Evolutionary conservation across 2,888 invertebrate genomes (phyloP).

Genomic region (Pristionchus fissidentatus): DNA sequence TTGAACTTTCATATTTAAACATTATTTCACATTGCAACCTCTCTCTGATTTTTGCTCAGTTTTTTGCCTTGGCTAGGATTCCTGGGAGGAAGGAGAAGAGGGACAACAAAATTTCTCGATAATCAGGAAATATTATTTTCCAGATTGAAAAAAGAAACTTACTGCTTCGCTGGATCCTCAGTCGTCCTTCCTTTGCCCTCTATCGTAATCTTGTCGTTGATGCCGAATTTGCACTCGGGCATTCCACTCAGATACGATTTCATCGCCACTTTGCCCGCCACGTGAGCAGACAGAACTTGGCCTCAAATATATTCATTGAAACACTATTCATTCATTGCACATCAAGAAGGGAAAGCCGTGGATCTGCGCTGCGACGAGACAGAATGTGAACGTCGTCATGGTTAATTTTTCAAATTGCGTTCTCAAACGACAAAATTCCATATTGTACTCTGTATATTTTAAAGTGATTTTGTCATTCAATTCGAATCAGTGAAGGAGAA

Average conservation of each 20-base stretch:
- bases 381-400: conserved; percentile 99
- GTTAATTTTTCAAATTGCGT: conserved; percentile 80
- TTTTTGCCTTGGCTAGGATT: too few species aligned
- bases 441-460: too few species aligned
- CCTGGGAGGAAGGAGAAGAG: not conserved
- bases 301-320: conserved; percentile 81
- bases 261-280: conserved; percentile 99
- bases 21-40: not conserved
- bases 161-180: conserved; percentile 85
- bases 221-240: conserved; percentile 99
- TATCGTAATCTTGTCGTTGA: conserved; percentile 99
- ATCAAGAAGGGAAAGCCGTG: conserved; percentile 99
- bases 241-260: conserved; percentile 99
- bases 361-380: conserved; percentile 99
- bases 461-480: too few species aligned
- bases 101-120: not conserved
- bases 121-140: not conserved
- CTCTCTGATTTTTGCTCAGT: not conserved
- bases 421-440: too few species aligned
- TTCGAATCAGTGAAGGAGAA: too few species aligned
- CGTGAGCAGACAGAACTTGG: conserved; percentile 97
- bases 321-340: conserved; percentile 86
- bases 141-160: conserved; percentile 40
- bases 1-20: not conserved
- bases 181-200: conserved; percentile 82